Conservation (phyloP, 2,888 invertebrate genomes). For the Acleris holmiana region DNA sequence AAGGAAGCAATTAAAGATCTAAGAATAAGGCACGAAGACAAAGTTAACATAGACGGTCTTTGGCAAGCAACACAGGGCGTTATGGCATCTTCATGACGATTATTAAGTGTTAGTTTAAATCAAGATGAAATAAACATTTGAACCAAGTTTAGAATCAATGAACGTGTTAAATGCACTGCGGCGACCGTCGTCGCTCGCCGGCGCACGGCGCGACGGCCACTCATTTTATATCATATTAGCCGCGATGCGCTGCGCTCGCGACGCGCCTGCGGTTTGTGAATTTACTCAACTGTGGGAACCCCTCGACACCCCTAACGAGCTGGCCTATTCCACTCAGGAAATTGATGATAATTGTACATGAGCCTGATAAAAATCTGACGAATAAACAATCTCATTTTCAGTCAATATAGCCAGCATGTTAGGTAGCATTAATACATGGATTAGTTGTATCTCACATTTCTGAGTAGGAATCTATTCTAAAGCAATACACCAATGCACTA, state of each 20-base stretch:
- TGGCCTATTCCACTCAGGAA: conserved; percentile 1
- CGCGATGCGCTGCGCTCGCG: conserved; percentile 53
- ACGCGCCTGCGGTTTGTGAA: conserved; percentile 62
- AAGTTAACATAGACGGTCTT: too few species aligned
- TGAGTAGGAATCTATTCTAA: too few species aligned
- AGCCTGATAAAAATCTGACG: neutral
- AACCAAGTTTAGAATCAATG: too few species aligned
- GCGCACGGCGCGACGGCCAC: conserved; percentile 39
- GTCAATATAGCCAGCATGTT: neutral
- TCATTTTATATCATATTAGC: conserved; percentile 56
- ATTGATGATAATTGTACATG: neutral
- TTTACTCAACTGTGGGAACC: conserved; percentile 66
- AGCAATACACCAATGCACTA: too few species aligned
- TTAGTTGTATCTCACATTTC: too few species aligned
- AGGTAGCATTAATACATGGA: neutral
- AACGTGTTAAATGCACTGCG: too few species aligned
- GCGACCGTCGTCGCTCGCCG: conserved; percentile 1
- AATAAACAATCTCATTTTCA: neutral
- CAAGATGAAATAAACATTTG: too few species aligned
- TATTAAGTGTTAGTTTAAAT: too few species aligned
- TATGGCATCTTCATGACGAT: too few species aligned
- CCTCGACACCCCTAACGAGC: conserved; percentile 37
- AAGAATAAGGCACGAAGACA: too few species aligned
- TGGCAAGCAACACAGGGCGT: too few species aligned
- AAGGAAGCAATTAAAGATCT: too few species aligned